Evolutionary conservation across 2,888 invertebrate species (phyloP).

Genomic region (Folsomia manolachei): DNA sequence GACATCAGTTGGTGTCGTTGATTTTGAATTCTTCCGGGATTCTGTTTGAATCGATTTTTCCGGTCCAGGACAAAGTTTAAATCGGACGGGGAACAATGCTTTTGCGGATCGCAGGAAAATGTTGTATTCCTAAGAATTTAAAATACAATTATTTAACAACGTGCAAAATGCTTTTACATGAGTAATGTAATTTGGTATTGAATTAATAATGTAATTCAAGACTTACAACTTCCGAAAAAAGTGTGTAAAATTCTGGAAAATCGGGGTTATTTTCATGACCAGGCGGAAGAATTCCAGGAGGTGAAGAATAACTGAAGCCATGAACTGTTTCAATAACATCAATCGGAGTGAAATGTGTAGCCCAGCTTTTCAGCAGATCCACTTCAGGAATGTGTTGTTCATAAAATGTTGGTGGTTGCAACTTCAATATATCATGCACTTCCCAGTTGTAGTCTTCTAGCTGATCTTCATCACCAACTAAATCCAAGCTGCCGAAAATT

Average conservation of each 20-base stretch:
- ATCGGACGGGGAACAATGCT: slow-evolving; percentile 44
- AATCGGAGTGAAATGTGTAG: slow-evolving; percentile 75
- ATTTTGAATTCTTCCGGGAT: not conserved
- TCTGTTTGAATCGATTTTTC: slow-evolving; percentile 50
- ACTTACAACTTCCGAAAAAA: slow-evolving; percentile 33
- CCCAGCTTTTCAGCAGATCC: slow-evolving; percentile 71
- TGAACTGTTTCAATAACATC: slow-evolving; percentile 31
- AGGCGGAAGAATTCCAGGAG: slow-evolving; percentile 34
- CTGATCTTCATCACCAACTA: slow-evolving; percentile 31
- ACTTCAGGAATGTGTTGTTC: slow-evolving; percentile 53
- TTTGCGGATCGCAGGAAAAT: slow-evolving; percentile 36
- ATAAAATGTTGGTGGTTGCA: slow-evolving; percentile 8
- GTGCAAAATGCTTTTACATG: too few species aligned
- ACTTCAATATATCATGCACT: slow-evolving; percentile 28
- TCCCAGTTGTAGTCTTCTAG: slow-evolving; percentile 43
- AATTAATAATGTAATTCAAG: not conserved
- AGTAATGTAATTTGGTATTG: slow-evolving; percentile 7
- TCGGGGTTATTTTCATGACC: slow-evolving; percentile 43
- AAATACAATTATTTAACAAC: too few species aligned
- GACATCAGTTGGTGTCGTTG: not conserved
- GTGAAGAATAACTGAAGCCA: slow-evolving; percentile 27
- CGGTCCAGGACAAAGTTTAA: slow-evolving; percentile 40
- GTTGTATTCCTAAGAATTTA: slow-evolving; percentile 35
- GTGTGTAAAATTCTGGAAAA: slow-evolving; percentile 42
- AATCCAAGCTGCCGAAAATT: slow-evolving; percentile 35